phyloP scores from a whole-genome alignment of 2,888 invertebrate genomes.

The Sesia bembeciformis region DNA sequence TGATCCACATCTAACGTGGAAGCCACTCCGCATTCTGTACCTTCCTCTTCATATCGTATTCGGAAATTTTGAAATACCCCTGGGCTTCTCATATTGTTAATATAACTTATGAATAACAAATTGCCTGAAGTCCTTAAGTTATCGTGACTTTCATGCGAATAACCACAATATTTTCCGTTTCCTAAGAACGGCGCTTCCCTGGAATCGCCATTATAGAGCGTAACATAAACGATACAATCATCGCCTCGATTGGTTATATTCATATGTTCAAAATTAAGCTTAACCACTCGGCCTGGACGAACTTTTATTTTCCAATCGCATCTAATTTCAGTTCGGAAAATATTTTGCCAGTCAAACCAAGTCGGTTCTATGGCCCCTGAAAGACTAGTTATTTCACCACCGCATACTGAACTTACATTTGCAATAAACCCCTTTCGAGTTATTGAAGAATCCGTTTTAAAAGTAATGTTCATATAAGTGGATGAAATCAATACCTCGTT shows the following conservation, averaged over 20 bases:
- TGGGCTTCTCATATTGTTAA: slow-evolving; percentile 2
- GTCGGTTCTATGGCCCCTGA: no score
- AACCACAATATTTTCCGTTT: slow-evolving; percentile 82
- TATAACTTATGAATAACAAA: slow-evolving; percentile 36
- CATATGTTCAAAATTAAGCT: slow-evolving; percentile 76
- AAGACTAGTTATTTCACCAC: no score
- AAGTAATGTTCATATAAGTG: no score
- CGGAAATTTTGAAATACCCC: slow-evolving; percentile 43
- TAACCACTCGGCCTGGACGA: slow-evolving; percentile 82
- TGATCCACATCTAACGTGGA: no score
- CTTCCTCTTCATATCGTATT: slow-evolving; percentile 75
- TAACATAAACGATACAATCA: slow-evolving; percentile 41
- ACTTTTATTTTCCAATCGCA: no score
- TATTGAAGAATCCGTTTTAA: no score
- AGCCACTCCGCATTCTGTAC: slow-evolving; percentile 82
- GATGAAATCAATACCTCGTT: no score
- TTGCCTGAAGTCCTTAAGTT: slow-evolving; percentile 78
- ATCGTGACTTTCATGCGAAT: slow-evolving; percentile 36
- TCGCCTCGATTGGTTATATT: slow-evolving; percentile 66
- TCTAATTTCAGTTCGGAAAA: no score
- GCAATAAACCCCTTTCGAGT: no score
- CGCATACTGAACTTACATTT: no score
- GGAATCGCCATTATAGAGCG: slow-evolving; percentile 84
- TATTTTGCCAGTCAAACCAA: no score
- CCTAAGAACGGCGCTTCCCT: slow-evolving; percentile 82